phyloP scores from a whole-genome alignment of 2,888 invertebrate species.

The Lysandra coridon region DNA sequence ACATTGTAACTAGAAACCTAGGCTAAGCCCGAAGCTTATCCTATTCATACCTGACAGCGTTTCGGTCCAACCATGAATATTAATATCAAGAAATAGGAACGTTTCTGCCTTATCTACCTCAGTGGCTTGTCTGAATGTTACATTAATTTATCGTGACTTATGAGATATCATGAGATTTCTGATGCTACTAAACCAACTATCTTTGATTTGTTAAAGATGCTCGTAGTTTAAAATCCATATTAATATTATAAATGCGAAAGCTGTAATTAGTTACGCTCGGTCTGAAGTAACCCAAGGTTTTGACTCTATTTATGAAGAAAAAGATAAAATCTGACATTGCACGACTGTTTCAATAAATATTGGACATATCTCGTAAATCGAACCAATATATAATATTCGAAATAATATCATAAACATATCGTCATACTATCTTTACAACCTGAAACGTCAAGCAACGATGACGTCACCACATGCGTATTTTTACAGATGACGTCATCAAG shows the following conservation, averaged over 20 bases:
- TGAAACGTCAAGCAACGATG: too few species aligned
- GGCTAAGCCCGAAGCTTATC: neutral
- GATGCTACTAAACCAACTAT: neutral
- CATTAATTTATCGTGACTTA: neutral
- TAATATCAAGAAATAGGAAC: conserved; percentile 14
- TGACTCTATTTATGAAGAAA: neutral
- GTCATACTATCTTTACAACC: neutral
- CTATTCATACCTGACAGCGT: conserved; percentile 9
- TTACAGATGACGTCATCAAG: neutral
- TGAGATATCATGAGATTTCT: neutral
- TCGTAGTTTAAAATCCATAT: too few species aligned
- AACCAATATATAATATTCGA: too few species aligned
- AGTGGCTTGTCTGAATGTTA: neutral
- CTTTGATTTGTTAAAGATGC: neutral
- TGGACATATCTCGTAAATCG: neutral
- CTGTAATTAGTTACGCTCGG: too few species aligned
- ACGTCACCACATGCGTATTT: neutral
- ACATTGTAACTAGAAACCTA: neutral
- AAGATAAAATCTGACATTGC: neutral
- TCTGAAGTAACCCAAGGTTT: too few species aligned
- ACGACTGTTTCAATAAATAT: neutral
- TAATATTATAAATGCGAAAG: too few species aligned
- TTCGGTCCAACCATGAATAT: conserved; percentile 5
- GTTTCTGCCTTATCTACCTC: neutral
- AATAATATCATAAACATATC: neutral